Base-by-base conservation (phyloP, 2,797 vertebrate species). In the Gymnocypris eckloni region DNA sequence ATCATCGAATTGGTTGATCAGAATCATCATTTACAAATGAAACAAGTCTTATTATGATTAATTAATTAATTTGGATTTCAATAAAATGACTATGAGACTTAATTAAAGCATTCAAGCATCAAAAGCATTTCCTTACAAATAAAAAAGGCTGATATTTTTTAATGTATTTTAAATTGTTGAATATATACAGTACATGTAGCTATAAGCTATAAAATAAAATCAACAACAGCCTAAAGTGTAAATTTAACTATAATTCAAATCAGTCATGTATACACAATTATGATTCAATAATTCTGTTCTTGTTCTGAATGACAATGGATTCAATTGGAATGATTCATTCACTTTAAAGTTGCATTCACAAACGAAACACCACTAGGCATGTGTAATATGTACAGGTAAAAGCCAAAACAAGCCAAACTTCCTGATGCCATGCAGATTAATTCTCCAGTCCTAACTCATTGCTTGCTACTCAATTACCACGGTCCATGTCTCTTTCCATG, bases 401-500 rank as follows among this genome's bases (percentile, higher is more conserved):
- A 33, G 33, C 33, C 33, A 33, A 33, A 33, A 33, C n/a, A 56
- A 77, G 54, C 37, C 12, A 72, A 59, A 70, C 4, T 33, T 52
- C 4, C 37, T 48, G 59, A 79, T 45, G n/a, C 5, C 9, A 2
- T 66, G 59, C 16, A 64, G 9, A 39, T 13, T 22, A 64, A 73
- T 41, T 66, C 43, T 50, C 37, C 33, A 33, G 33, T 73, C 59
- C 71, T 66, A 75, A 61, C 43, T 15, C 43, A 50, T 66, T 52
- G 41, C 64, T 72, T 81, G 50, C 50, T 41, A 70, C 52, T 73
- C 43, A 33, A 52, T 77, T 83, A 83, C 15, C 59, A 66, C 1
- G 1, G 59, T 67, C 72, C 15, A 10, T 6, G 72, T 67, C 43
- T 83, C 82, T 77, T 22, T 67, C 43, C 43, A 71, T 39, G 22